These are phyloP conservation scores for Paramacrobiotus metropolitanus DNA, from an alignment of 1,140 invertebrate species.

Conservation along the genomic window DNA sequence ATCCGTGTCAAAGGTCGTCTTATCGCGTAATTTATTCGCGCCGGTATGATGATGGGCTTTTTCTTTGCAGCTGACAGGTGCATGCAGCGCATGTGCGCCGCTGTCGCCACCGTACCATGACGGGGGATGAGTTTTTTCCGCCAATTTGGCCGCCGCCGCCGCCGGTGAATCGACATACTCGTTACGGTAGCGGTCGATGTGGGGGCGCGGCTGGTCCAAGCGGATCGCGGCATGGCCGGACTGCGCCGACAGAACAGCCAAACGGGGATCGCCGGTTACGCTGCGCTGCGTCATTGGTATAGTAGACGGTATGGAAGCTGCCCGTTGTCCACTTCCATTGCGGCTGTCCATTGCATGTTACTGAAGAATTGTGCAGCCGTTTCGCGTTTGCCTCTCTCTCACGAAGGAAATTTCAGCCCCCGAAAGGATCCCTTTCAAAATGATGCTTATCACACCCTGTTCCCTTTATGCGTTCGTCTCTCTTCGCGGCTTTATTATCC, in stretches of 20 bases:
- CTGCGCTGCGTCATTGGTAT: background rate
- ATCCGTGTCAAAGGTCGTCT: background rate
- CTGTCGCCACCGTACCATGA: background rate
- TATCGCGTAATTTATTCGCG: background rate
- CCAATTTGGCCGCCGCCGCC: no score
- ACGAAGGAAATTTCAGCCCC: no score
- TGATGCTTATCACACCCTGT: no score
- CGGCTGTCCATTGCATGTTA: background rate
- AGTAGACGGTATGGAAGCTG: background rate
- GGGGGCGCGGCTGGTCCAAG: background rate
- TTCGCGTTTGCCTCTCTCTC: no score
- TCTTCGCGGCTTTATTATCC: no score
- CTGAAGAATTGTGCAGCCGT: no score
- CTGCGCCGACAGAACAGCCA: background rate
- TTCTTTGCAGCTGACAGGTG: background rate
- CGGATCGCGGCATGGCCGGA: background rate
- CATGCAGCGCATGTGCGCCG: background rate
- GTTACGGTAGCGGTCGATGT: background rate
- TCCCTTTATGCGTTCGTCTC: no score
- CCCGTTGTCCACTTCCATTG: background rate
- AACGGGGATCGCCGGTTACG: background rate
- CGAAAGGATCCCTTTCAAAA: no score
- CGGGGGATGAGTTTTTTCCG: background rate
- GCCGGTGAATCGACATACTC: background rate
- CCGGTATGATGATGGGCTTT: background rate